Evolutionary conservation across 1,140 invertebrate species (phyloP), one percentile per base, ranked within the genome.

Genomic region (Glomeris maerens): DNA sequence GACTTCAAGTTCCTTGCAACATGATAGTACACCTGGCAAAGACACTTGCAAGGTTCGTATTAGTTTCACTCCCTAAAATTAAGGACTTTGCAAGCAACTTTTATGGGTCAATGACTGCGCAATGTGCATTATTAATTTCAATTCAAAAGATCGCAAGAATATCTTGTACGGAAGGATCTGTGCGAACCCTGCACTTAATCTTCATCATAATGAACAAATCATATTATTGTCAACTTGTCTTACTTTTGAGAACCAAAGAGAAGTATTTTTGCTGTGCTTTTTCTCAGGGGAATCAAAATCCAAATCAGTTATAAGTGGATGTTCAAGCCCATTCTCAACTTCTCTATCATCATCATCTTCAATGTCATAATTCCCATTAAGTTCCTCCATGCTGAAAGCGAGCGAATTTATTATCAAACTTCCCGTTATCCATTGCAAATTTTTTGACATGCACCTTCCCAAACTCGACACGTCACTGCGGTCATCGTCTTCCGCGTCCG

Each of bases 191-290:
- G n/a, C n/a, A n/a, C n/a, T n/a, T n/a, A n/a, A n/a, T n/a, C n/a
- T n/a, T n/a, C n/a, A n/a, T n/a, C n/a, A n/a, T n/a, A n/a, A n/a
- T n/a, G n/a, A n/a, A n/a, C n/a, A n/a, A n/a, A n/a, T n/a, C n/a
- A n/a, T n/a, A n/a, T n/a, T n/a, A n/a, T n/a, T n/a, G n/a, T n/a
- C n/a, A n/a, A n/a, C n/a, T 36, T 36, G 31, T 21, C 47, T 59
- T 57, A 74, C 74, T 65, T 88, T 87, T 59, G 87, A 79, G 65
- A 93, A 94, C 88, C 89, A 95, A 10, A 84, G 65, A 55, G 87
- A 74, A 0, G 85, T 84, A 66, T 85, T 87, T 50, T 80, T 76
- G 38, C 78, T 69, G 31, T 77, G 73, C 60, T 78, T 83, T 0
- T 78, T 74, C 40, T 79, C 74, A 55, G 79, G 79, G 49, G 83